These are phyloP conservation scores for Anguilla pacifica DNA, from an alignment of 2,797 vertebrate genomes.

Conservation along the genomic window DNA sequence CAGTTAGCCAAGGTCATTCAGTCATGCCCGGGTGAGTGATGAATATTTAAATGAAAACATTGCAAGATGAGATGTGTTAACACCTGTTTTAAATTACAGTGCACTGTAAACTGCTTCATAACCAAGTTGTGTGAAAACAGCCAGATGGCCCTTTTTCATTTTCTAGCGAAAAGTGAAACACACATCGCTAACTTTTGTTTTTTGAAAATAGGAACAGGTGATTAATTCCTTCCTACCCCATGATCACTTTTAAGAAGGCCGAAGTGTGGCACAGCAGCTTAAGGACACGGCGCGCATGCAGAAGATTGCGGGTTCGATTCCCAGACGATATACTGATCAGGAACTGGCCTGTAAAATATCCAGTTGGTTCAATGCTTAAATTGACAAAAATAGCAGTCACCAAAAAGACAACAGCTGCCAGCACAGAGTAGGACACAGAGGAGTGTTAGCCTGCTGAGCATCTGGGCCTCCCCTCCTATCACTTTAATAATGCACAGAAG, in stretches of 20 bases:
- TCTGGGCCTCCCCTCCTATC: background rate
- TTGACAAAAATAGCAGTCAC: too few species aligned
- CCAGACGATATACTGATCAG: too few species aligned
- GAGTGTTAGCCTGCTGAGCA: too few species aligned
- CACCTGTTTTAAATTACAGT: background rate
- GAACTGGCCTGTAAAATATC: too few species aligned
- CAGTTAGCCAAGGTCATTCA: background rate
- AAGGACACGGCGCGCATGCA: too few species aligned
- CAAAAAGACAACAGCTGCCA: too few species aligned
- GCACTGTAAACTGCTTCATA: background rate
- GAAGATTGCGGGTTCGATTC: too few species aligned
- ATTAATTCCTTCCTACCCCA: background rate
- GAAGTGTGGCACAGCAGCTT: too few species aligned
- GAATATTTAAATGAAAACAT: background rate
- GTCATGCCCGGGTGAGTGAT: background rate
- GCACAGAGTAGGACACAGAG: too few species aligned
- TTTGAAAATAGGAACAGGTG: background rate
- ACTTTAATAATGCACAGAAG: background rate
- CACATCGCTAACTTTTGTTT: background rate
- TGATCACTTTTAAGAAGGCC: background rate
- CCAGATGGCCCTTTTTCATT: background rate
- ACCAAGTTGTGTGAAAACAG: background rate
- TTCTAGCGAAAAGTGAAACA: background rate
- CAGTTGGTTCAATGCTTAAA: too few species aligned
- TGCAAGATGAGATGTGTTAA: background rate